Evolutionary conservation across 1,140 invertebrate genomes (phyloP).

Genomic region (Hyposmocoma kahamanoa): DNA sequence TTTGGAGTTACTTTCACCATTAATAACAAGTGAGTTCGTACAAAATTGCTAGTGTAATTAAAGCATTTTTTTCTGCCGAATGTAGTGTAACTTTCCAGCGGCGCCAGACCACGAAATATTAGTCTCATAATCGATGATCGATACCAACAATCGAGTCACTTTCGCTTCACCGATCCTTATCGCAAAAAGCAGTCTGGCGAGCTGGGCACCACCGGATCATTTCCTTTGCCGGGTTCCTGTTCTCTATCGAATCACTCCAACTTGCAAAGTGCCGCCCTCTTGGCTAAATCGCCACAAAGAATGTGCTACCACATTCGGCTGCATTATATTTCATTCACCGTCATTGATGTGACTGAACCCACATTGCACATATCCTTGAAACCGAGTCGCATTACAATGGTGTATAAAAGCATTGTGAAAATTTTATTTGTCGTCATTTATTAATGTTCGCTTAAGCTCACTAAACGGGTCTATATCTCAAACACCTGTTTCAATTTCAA

Average conservation of each 20-base stretch:
- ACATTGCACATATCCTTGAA: constrained; percentile 51
- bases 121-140: constrained; percentile 34
- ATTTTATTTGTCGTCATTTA: too few relatives aligned
- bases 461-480: too few relatives aligned
- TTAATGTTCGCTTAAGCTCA: too few relatives aligned
- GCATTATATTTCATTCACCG: constrained; percentile 57
- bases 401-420: constrained; percentile 29
- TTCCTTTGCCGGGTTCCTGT: constrained; percentile 35
- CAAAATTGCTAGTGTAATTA: too few relatives aligned
- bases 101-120: constrained; percentile 17
- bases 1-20: too few relatives aligned
- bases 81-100: constrained; percentile 13
- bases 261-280: constrained; percentile 14
- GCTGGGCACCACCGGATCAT: constrained; percentile 20
- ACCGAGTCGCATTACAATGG: constrained; percentile 42
- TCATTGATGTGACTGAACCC: constrained; percentile 57
- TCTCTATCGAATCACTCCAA: constrained; percentile 19
- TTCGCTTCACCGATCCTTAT: constrained; percentile 56
- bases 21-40: too few relatives aligned
- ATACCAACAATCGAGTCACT: constrained; percentile 52
- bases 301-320: constrained; percentile 18
- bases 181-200: constrained; percentile 40
- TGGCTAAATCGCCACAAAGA: constrained; percentile 6
- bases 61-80: too few relatives aligned
- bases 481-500: too few relatives aligned